These are phyloP conservation scores for Hydrozoanthus gracilis DNA, from an alignment of 92 coral and sea anemone genomes.

Conservation along the genomic window DNA sequence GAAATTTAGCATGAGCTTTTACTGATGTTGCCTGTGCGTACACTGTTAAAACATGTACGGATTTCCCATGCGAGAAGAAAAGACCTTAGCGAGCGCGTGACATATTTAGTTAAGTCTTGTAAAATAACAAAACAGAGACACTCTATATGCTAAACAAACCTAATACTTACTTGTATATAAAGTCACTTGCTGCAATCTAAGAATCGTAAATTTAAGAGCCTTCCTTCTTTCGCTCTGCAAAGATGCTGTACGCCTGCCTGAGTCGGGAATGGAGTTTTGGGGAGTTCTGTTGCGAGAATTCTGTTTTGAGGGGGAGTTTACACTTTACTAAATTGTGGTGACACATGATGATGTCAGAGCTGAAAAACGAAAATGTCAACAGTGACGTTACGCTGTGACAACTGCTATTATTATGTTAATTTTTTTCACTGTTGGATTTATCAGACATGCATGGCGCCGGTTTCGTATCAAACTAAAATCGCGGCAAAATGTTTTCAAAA, in stretches of 20 bases:
- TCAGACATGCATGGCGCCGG: conserved; percentile 15
- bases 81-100: too few relatives aligned
- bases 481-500: not conserved
- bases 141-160: too few relatives aligned
- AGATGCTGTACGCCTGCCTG: not conserved
- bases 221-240: not conserved
- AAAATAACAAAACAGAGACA: too few relatives aligned
- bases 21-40: too few relatives aligned
- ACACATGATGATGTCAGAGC: conserved; percentile 17
- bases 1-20: too few relatives aligned
- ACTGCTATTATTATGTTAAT: not conserved
- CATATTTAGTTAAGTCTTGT: too few relatives aligned
- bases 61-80: too few relatives aligned
- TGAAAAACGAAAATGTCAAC: too few relatives aligned
- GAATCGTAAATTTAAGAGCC: not conserved
- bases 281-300: not conserved
- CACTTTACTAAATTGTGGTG: conserved; percentile 13
- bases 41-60: too few relatives aligned
- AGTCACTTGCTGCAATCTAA: not conserved
- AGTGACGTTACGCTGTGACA: conserved; percentile 27
- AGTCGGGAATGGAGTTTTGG: conserved; percentile 1
- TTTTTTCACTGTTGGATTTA: not conserved
- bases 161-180: not conserved
- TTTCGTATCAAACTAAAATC: conserved; percentile 10
- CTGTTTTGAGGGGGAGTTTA: conserved; percentile 26